phyloP scores from a whole-genome alignment of 53 echinoderm and acorn worm species.

The Luidia sarsii region DNA sequence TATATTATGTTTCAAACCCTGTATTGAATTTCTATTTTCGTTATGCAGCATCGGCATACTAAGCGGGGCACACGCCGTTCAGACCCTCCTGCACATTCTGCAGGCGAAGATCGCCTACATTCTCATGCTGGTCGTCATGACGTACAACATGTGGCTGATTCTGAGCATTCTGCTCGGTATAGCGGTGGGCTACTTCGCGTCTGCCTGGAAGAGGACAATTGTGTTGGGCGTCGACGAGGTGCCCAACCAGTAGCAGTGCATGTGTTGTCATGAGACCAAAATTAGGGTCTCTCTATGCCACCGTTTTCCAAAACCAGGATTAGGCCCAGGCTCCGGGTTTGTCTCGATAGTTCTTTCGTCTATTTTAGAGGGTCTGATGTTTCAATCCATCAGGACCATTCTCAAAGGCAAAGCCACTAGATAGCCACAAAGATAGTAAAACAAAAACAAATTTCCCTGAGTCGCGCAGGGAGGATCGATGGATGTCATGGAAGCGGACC shows the following conservation, averaged over 20 bases:
- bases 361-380: no score
- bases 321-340: no score
- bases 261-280: no score
- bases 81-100: conserved; percentile 51
- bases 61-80: conserved; percentile 29
- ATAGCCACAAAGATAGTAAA: no score
- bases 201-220: conserved; percentile 35
- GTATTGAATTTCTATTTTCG: neutral
- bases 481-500: no score
- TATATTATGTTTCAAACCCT: neutral
- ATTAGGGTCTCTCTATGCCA: no score
- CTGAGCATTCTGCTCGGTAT: conserved; percentile 69
- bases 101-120: conserved; percentile 60
- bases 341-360: no score
- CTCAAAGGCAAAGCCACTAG: no score
- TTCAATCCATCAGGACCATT: no score
- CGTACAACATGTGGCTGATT: conserved; percentile 81
- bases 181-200: conserved; percentile 67
- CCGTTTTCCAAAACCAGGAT: no score
- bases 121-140: conserved; percentile 89
- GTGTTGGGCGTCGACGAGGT: conserved; percentile 7
- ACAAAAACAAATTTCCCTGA: no score
- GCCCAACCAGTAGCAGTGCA: conserved; percentile 7
- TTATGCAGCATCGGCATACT: conserved; percentile 10
- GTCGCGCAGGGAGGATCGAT: no score